Percentiles rank a stretch among this genome's conserved stretches.
phyloP scores from a whole-genome alignment of 2,888 invertebrate species.

The Belgica antarctica region DNA sequence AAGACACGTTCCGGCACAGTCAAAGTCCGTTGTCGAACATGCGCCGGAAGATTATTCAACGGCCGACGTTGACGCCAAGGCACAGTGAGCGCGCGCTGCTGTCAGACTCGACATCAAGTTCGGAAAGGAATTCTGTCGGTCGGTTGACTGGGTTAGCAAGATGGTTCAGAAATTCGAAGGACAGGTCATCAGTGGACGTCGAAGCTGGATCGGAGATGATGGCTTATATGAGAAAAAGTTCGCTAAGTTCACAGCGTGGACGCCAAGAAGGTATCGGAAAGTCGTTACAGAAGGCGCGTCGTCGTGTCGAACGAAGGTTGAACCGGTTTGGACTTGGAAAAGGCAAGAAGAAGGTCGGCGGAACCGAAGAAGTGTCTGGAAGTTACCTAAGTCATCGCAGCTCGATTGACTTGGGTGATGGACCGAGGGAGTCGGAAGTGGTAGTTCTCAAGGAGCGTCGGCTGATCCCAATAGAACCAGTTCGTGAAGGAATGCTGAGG shows the following conservation, averaged over 20 bases:
- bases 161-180: conserved; percentile 63
- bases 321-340: conserved; percentile 78
- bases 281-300: conserved; percentile 76
- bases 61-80: conserved; percentile 71
- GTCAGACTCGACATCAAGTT: conserved; percentile 57
- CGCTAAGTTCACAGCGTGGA: conserved; percentile 54
- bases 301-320: conserved; percentile 85
- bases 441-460: conserved; percentile 84
- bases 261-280: conserved; percentile 59
- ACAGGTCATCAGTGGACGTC: conserved; percentile 57
- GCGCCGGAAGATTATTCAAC: conserved; percentile 61
- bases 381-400: conserved; percentile 76
- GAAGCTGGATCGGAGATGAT: conserved; percentile 62
- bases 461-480: conserved; percentile 71
- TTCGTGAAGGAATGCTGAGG: conserved; percentile 85
- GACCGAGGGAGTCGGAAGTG: conserved; percentile 80
- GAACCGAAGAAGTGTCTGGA: conserved; percentile 80
- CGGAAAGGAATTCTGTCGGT: conserved; percentile 56
- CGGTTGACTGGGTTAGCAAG: conserved; percentile 72
- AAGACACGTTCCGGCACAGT: conserved; percentile 69
- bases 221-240: conserved; percentile 59
- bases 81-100: conserved; percentile 76
- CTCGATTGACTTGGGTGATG: conserved; percentile 76
- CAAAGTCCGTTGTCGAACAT: conserved; percentile 76
- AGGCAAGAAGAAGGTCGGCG: conserved; percentile 85